Conservation (phyloP, 2,888 invertebrate species). For the Drosophila testacea region DNA sequence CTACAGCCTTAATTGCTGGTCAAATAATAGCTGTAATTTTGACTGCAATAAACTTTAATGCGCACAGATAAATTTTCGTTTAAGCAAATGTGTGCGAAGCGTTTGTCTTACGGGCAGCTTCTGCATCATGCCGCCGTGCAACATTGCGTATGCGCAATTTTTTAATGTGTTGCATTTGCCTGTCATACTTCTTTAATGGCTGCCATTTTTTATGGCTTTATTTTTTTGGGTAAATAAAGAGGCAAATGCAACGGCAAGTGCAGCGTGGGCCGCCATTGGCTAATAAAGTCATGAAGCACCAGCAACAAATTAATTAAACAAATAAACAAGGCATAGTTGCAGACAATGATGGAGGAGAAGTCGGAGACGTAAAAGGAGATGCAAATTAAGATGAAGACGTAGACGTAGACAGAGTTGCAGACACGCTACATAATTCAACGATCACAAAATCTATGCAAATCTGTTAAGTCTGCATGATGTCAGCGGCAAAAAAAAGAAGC, state of each 20-base stretch:
- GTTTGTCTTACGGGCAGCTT: conserved; percentile 36
- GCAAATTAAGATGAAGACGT: not conserved
- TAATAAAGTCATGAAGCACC: conserved; percentile 70
- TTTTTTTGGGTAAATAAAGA: conserved; percentile 49
- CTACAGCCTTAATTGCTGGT: conserved; percentile 67
- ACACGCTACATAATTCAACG: conserved; percentile 22
- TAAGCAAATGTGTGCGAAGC: conserved; percentile 59
- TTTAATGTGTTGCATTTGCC: conserved; percentile 65
- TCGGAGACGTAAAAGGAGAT: not conserved
- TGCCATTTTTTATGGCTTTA: conserved; percentile 72
- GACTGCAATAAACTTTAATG: conserved; percentile 73
- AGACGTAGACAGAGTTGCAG: conserved; percentile 24
- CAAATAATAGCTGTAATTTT: conserved; percentile 75
- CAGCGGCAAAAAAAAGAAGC: conserved; percentile 56
- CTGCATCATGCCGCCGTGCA: conserved; percentile 17
- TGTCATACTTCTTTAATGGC: conserved; percentile 53
- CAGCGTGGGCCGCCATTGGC: conserved; percentile 61
- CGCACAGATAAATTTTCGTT: conserved; percentile 78
- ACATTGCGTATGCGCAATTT: conserved; percentile 71
- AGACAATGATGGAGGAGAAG: conserved; percentile 9
- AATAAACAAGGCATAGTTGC: conserved; percentile 49
- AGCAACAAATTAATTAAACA: conserved; percentile 75
- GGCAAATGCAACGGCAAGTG: conserved; percentile 38
- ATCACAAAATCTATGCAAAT: conserved; percentile 67
- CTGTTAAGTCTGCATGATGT: conserved; percentile 64